Evolutionary conservation across 2,113 vertebrate genomes (phyloP).

Genomic region (Saccopteryx bilineata): DNA sequence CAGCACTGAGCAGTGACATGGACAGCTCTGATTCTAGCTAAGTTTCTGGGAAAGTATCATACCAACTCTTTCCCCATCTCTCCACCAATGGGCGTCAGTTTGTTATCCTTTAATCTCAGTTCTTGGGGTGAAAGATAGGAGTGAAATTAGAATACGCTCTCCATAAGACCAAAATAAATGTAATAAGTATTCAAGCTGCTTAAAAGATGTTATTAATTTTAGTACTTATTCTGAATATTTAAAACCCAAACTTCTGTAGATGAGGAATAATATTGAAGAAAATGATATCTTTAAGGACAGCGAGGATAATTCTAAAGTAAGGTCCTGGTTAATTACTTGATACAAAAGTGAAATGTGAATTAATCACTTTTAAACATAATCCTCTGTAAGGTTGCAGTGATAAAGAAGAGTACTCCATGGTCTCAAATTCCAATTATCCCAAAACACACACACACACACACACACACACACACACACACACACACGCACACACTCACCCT

Average conservation of each 20-base stretch:
- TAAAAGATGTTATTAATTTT: constrained; percentile 35
- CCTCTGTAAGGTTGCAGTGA: not conserved
- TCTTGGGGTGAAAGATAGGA: not conserved
- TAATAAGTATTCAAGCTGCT: not conserved
- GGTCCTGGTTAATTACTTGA: not conserved
- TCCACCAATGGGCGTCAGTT: not conserved
- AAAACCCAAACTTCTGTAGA: not conserved
- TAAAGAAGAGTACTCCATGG: not conserved
- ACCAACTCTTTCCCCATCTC: not conserved
- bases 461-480: not conserved
- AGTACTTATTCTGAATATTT: not conserved
- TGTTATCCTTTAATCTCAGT: not conserved
- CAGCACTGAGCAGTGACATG: not conserved
- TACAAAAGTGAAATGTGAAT: not conserved
- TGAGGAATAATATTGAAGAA: not conserved
- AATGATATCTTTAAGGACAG: not conserved
- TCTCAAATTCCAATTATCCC: not conserved
- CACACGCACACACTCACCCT: no score
- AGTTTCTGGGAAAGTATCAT: constrained; percentile 24
- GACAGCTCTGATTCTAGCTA: not conserved
- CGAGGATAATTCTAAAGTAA: not conserved
- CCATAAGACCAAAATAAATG: not conserved
- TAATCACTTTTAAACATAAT: not conserved
- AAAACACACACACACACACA: not conserved
- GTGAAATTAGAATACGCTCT: not conserved